Evolutionary conservation across 2,113 vertebrate genomes (phyloP).

Genomic region (Pachycephala philippinensis): DNA sequence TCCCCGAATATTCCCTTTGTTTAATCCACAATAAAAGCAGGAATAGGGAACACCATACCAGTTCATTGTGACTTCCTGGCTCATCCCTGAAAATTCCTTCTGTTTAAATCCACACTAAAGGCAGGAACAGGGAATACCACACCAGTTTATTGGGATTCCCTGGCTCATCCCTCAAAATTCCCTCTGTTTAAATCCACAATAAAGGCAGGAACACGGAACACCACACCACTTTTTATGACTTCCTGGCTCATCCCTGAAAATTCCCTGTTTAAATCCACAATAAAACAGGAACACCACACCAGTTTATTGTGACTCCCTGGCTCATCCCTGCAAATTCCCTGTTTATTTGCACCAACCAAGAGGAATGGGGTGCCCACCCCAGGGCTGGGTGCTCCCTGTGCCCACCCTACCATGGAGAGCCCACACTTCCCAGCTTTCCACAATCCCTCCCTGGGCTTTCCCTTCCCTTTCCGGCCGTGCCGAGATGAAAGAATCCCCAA

Average conservation of each 20-base stretch:
- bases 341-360: not conserved
- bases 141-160: accelerated
- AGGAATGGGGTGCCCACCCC: accelerated
- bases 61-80: not conserved
- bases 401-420: not conserved
- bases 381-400: not conserved
- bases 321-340: not conserved
- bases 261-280: not conserved
- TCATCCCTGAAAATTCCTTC: not conserved
- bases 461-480: not conserved
- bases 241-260: accelerated
- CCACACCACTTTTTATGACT: accelerated
- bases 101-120: not conserved
- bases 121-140: not conserved
- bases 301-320: accelerated
- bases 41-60: too few relatives aligned
- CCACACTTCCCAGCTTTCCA: not conserved
- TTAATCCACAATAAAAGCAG: not conserved
- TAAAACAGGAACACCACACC: accelerated
- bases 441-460: not conserved
- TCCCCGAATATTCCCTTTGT: not conserved
- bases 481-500: not conserved
- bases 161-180: not conserved
- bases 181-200: accelerated
- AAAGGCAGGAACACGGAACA: not conserved